These are phyloP conservation scores for Lobophora halterata DNA, from an alignment of 2,888 invertebrate species.

Conservation along the genomic window DNA sequence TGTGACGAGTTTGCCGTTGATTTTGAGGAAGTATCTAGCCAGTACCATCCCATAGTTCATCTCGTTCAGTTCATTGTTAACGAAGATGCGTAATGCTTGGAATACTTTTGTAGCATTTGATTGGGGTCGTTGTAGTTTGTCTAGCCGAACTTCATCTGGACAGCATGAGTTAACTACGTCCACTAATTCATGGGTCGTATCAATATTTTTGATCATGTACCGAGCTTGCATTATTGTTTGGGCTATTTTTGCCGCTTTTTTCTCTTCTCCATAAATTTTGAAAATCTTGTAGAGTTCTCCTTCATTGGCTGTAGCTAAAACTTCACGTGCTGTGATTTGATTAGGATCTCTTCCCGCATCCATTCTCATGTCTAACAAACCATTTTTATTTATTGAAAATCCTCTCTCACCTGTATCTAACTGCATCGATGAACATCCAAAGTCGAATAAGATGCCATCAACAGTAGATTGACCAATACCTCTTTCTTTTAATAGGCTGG, in stretches of 20 bases:
- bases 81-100: constrained; percentile 95
- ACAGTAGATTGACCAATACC: constrained; percentile 84
- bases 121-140: constrained; percentile 87
- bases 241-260: constrained; percentile 91
- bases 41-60: constrained; percentile 92
- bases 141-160: constrained; percentile 79
- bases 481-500: constrained; percentile 81
- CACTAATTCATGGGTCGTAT: constrained; percentile 91
- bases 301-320: constrained; percentile 90
- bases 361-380: constrained; percentile 98
- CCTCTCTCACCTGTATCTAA: constrained; percentile 91
- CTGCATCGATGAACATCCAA: constrained; percentile 98
- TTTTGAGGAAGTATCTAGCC: constrained; percentile 88
- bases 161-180: constrained; percentile 85
- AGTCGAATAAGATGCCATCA: constrained; percentile 95
- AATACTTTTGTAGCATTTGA: constrained; percentile 96
- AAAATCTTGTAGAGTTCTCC: constrained; percentile 89
- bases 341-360: constrained; percentile 86
- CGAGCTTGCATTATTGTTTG: constrained; percentile 92
- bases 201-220: constrained; percentile 86
- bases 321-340: constrained; percentile 92
- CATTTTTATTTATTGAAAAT: constrained; percentile 91
- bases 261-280: constrained; percentile 96
- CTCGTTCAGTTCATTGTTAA: constrained; percentile 98
- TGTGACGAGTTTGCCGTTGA: constrained; percentile 88